These are phyloP conservation scores for Brachionus calyciflorus DNA, from an alignment of 1,140 invertebrate species.

Conservation along the genomic window DNA sequence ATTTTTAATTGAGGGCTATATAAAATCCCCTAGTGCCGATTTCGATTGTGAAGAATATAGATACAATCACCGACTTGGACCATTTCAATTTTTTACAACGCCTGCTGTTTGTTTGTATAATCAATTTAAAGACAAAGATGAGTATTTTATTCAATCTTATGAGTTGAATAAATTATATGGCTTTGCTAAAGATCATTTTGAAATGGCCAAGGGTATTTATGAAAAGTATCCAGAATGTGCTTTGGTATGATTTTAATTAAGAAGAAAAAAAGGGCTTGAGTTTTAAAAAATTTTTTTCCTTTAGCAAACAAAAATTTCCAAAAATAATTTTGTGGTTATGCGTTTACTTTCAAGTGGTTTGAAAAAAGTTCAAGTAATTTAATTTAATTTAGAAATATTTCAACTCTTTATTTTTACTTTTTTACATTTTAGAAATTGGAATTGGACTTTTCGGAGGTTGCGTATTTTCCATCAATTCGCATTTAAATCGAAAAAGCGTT, in stretches of 20 bases:
- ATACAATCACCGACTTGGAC: slow-evolving; percentile 86
- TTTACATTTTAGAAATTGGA: background rate
- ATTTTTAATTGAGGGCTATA: slow-evolving; percentile 65
- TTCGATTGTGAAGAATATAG: slow-evolving; percentile 90
- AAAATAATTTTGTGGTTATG: slow-evolving; percentile 44
- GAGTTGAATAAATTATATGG: background rate
- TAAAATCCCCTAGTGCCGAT: slow-evolving; percentile 74
- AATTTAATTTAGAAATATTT: background rate
- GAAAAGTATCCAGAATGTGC: slow-evolving; percentile 22
- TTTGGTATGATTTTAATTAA: background rate
- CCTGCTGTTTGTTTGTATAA: slow-evolving; percentile 83
- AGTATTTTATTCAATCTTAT: slow-evolving; percentile 35
- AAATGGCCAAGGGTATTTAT: slow-evolving; percentile 18
- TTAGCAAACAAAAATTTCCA: slow-evolving; percentile 43
- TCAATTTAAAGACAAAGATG: slow-evolving; percentile 66
- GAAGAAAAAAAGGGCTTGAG: background rate
- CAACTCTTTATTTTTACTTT: background rate
- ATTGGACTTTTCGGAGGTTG: slow-evolving; percentile 5
- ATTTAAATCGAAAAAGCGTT: background rate
- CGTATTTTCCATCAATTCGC: background rate
- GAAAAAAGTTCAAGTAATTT: slow-evolving; percentile 30
- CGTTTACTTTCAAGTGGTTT: slow-evolving; percentile 24
- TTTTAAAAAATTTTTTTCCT: background rate
- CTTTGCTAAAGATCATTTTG: slow-evolving; percentile 35
- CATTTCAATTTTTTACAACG: slow-evolving; percentile 78